Evolutionary conservation across 2,888 invertebrate genomes (phyloP), one percentile per base, ranked within the genome.

Genomic region (Bembecia ichneumoniformis): DNA sequence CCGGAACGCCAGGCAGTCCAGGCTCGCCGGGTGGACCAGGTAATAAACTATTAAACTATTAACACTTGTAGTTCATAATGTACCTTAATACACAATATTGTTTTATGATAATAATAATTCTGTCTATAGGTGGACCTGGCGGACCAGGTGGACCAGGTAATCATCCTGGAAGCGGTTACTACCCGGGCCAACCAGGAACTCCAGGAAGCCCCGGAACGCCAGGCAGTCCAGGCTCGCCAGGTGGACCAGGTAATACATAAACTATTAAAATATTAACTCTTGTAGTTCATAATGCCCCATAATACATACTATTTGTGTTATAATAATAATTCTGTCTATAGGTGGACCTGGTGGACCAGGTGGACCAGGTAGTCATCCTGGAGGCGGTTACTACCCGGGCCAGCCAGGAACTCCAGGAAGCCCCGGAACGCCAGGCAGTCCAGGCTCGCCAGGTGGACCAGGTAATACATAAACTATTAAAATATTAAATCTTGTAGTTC

Each of bases 51-150:
- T 13, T 10, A 43, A 43, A 4, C 5, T 13, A 43, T 1, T 43
- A 5, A 13, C 7, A n/a, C n/a, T n/a, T n/a, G n/a, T n/a, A n/a
- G n/a, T n/a, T n/a, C n/a, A n/a, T n/a, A n/a, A n/a, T n/a, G n/a
- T n/a, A n/a, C n/a, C n/a, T n/a, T n/a, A 9, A 10, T 35, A 35
- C 35, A 5, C 35, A 9, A n/a, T n/a, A n/a, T n/a, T n/a, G n/a
- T n/a, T n/a, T n/a, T n/a, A n/a, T n/a, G n/a, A n/a, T n/a, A n/a
- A n/a, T n/a, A n/a, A n/a, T n/a, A n/a, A n/a, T n/a, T n/a, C 20
- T 2, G 5, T 4, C 20, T 20, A 5, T 20, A 20, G 68, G 70
- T 46, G 60, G 65, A 84, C 82, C 50, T 34, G 59, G 62, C 13
- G 44, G 56, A 1, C 54, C 56, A 47, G 58, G 59, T 15, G 57